phyloP scores from a whole-genome alignment of 2,113 vertebrate species.

The Gopherus evgoodei region DNA sequence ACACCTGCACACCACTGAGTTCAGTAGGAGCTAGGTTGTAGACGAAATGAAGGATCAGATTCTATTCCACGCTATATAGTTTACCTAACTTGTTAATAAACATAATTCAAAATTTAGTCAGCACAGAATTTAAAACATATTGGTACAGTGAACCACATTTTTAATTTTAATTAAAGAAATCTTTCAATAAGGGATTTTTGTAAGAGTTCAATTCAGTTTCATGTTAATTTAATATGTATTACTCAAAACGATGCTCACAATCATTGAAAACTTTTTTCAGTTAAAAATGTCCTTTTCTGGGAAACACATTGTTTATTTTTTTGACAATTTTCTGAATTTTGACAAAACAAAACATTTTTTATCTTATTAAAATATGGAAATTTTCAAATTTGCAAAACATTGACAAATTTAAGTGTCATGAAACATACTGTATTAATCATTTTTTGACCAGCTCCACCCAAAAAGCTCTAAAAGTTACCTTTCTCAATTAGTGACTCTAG shows the following conservation, averaged over 20 bases:
- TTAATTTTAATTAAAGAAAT: not conserved
- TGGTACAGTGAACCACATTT: not conserved
- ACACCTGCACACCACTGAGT: not conserved
- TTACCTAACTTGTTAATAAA: not conserved
- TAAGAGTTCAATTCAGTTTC: not conserved
- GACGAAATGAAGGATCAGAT: not conserved
- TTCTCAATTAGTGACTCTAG: not conserved
- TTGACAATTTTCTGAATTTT: too few species aligned
- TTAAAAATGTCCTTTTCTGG: not conserved
- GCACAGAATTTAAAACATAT: not conserved
- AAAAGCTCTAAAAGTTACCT: not conserved
- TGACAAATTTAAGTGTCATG: not conserved
- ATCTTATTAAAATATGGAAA: not conserved
- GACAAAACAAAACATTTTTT: not conserved
- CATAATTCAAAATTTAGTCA: not conserved
- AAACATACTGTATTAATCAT: not conserved
- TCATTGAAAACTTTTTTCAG: not conserved
- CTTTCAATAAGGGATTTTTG: not conserved
- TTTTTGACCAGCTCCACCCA: not conserved
- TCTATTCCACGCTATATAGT: not conserved
- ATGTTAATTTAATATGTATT: not conserved
- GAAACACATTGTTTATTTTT: not conserved
- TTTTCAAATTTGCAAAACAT: not conserved
- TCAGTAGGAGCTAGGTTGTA: not conserved
- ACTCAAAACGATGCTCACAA: not conserved